Conservation (phyloP, 2,113 vertebrate genomes). For the Tachysurus fulvidraco region DNA sequence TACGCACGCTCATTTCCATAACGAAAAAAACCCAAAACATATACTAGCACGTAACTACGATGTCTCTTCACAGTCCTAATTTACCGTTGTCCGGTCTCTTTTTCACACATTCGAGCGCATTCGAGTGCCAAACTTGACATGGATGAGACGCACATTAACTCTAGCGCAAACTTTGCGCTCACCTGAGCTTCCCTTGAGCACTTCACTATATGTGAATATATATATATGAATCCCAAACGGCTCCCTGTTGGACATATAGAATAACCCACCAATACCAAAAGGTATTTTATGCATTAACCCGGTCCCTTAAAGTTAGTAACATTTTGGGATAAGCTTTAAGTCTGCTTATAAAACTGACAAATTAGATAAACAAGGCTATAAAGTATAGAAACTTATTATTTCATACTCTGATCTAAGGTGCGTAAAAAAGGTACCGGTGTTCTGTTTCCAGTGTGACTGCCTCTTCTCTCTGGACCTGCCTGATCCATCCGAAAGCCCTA, state of each 20-base stretch:
- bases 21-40: conserved; percentile 29
- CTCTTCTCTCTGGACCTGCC: no score
- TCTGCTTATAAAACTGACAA: neutral
- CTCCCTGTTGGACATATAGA: conserved; percentile 37
- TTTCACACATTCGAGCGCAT: conserved; percentile 42
- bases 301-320: neutral
- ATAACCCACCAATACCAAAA: neutral
- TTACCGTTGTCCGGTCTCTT: conserved; percentile 40
- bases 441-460: no score
- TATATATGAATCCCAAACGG: no score
- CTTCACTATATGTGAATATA: no score
- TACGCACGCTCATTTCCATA: conserved; percentile 72
- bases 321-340: neutral
- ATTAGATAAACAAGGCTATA: neutral
- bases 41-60: neutral
- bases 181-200: conserved; percentile 40
- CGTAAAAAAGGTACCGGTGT: no score
- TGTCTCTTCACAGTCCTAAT: conserved; percentile 18
- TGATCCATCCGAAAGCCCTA: no score
- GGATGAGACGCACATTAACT: neutral
- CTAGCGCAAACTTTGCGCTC: conserved; percentile 41
- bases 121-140: conserved; percentile 53
- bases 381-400: neutral
- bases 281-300: neutral
- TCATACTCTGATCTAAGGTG: neutral